These are phyloP conservation scores for Meloidogyne floridensis DNA, from an alignment of 1,140 invertebrate species.

Conservation along the genomic window DNA sequence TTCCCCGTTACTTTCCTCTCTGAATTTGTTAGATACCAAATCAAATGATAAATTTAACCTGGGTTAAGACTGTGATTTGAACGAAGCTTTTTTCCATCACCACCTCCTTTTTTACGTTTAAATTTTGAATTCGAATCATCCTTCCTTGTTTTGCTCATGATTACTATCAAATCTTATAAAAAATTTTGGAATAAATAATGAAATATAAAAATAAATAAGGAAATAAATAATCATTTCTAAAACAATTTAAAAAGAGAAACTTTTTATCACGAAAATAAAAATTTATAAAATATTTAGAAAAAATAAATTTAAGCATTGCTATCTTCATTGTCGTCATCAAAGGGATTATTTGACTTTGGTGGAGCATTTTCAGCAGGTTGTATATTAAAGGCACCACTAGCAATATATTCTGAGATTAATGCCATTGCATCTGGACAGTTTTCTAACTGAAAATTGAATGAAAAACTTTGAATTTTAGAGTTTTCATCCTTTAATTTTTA, in stretches of 20 bases:
- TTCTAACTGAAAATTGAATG: conserved; percentile 19
- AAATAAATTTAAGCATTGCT: not conserved
- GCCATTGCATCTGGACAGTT: conserved; percentile 24
- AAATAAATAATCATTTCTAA: not conserved
- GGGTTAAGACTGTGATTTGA: conserved; percentile 56
- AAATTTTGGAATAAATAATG: no score
- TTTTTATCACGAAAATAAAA: not conserved
- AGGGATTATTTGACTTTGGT: not conserved
- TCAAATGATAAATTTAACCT: conserved; percentile 24
- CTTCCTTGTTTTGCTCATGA: not conserved
- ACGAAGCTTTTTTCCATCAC: conserved; percentile 17
- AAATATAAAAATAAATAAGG: no score
- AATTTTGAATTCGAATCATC: not conserved
- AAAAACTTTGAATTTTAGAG: not conserved
- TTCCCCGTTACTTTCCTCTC: conserved; percentile 37
- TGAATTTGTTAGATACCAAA: conserved; percentile 15
- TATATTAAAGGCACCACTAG: conserved; percentile 14
- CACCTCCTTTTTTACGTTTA: not conserved
- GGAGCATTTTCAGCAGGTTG: not conserved
- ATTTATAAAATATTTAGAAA: not conserved
- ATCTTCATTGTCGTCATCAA: not conserved
- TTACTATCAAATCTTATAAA: not conserved
- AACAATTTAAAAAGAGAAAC: not conserved
- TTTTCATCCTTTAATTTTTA: no score
- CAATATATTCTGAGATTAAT: conserved; percentile 19